These are phyloP conservation scores for Plecotus auritus DNA, from an alignment of 2,113 vertebrate genomes.

Conservation along the genomic window DNA sequence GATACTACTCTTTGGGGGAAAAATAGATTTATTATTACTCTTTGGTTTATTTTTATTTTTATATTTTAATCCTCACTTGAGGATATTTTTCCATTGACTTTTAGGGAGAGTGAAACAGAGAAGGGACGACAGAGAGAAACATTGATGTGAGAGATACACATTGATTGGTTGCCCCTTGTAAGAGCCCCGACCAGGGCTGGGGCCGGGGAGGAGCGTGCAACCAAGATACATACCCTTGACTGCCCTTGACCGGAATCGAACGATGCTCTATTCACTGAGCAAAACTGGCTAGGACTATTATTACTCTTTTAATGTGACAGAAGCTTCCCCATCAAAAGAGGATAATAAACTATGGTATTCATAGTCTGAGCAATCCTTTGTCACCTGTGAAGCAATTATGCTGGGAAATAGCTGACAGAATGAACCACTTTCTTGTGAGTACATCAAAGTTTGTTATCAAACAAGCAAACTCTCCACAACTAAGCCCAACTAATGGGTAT, in stretches of 20 bases:
- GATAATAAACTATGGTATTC: slow-evolving; percentile 60
- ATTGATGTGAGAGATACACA: too few relatives aligned
- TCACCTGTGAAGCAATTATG: slow-evolving; percentile 66
- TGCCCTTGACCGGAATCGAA: too few relatives aligned
- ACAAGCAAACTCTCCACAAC: slow-evolving; percentile 27
- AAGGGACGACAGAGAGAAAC: too few relatives aligned
- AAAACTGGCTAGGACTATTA: not conserved
- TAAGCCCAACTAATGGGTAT: slow-evolving; percentile 56
- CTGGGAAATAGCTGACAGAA: slow-evolving; percentile 67
- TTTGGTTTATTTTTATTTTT: slow-evolving; percentile 28
- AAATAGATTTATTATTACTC: slow-evolving; percentile 49
- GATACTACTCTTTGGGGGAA: slow-evolving; percentile 33
- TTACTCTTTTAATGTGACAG: slow-evolving; percentile 58
- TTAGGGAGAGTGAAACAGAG: too few relatives aligned
- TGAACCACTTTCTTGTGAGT: slow-evolving; percentile 58
- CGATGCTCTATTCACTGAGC: too few relatives aligned
- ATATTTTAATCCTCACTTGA: too few relatives aligned
- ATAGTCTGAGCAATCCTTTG: slow-evolving; percentile 65
- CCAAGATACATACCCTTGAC: too few relatives aligned
- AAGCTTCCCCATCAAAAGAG: slow-evolving; percentile 45
- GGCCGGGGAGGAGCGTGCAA: too few relatives aligned
- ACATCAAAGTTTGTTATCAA: slow-evolving; percentile 50
- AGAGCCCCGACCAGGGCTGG: too few relatives aligned
- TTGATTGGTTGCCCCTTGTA: too few relatives aligned
- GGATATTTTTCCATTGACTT: too few relatives aligned